A percentile compares a stretch with the other conserved stretches of the same genome.
phyloP scores from a whole-genome alignment of 1,140 invertebrate genomes.

The Lasaia peninsularis region DNA sequence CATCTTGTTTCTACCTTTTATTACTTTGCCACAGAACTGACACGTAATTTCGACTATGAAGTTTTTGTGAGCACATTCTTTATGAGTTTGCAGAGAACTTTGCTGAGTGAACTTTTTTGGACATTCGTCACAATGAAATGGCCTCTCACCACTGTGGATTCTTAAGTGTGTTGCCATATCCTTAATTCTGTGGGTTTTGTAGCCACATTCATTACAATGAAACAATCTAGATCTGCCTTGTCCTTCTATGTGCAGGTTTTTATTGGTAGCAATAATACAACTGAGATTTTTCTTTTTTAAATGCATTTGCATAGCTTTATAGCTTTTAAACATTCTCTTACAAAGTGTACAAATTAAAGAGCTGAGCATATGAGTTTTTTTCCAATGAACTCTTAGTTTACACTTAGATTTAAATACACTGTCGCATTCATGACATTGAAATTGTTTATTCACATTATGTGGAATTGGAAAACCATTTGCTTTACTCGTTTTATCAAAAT shows the following conservation, averaged over 20 bases:
- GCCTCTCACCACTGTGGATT: slow-evolving; percentile 46
- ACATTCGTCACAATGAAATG: slow-evolving; percentile 47
- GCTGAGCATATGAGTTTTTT: slow-evolving; percentile 40
- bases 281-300: slow-evolving; percentile 30
- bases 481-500: slow-evolving; percentile 14
- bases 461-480: slow-evolving; percentile 13
- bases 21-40: slow-evolving; percentile 48
- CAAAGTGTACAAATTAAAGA: slow-evolving; percentile 44
- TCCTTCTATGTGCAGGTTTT: slow-evolving; percentile 41
- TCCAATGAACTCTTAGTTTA: slow-evolving; percentile 63
- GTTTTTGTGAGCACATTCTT: slow-evolving; percentile 41
- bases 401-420: slow-evolving; percentile 57
- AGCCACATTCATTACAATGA: slow-evolving; percentile 47
- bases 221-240: slow-evolving; percentile 45
- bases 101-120: slow-evolving; percentile 42
- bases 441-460: slow-evolving; percentile 7
- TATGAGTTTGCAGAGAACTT: slow-evolving; percentile 42
- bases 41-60: slow-evolving; percentile 45
- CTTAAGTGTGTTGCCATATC: slow-evolving; percentile 48
- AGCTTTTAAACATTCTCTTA: slow-evolving; percentile 49
- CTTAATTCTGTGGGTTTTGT: slow-evolving; percentile 38
- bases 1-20: slow-evolving; percentile 39
- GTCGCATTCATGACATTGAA: slow-evolving; percentile 58
- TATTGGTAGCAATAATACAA: slow-evolving; percentile 30
- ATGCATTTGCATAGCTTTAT: slow-evolving; percentile 46